Evolutionary conservation across 2,797 vertebrate genomes (phyloP), one percentile per base, ranked within the genome.

Genomic region (Sebastiscus albofasciatus): DNA sequence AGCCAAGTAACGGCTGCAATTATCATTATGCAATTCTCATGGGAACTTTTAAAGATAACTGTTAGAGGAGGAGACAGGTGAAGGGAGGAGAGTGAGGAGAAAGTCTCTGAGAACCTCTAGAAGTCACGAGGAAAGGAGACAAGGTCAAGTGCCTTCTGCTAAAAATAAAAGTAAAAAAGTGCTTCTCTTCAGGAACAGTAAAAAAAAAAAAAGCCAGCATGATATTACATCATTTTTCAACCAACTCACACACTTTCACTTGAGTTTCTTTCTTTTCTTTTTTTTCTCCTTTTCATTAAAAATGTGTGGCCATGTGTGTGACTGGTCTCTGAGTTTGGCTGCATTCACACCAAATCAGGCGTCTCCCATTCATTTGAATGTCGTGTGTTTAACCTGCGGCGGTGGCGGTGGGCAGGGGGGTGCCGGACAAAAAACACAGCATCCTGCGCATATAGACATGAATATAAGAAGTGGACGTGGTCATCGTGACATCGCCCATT

Each of bases 81-180:
- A 76, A 72, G 84, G 67, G 70, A 82, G 68, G 74, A 80, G 60
- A 33, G 56, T 2, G 54, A 72, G 66, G 77, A 84, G 58, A 29
- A 70, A 34, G 67, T 73, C 71, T 72, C 27, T 58, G 52, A 71
- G 76, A 83, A 79, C 70, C 77, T 83, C 76, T 52, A 42, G 11
- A 55, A 67, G 36, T 82, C 42, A 70, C 10, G 5, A 58, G 75
- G 70, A 71, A 79, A 82, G 70, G 70, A 85, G 72, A 87, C 75
- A 67, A 88, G 90, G 85, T 92, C 88, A 96, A 96, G 94, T 95
- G 95, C 95, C 93, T 94, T 94, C 91, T 89, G 93, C 85, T 92
- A 91, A 90, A 87, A 90, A 89, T 65, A 42, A 67, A 91, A 91
- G 1, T 22, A 29, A 65, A 94, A 96, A 96, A 96, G 95, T 96